These are phyloP conservation scores for Regulus satrapa DNA, from an alignment of 2,113 vertebrate species.

Conservation along the genomic window DNA sequence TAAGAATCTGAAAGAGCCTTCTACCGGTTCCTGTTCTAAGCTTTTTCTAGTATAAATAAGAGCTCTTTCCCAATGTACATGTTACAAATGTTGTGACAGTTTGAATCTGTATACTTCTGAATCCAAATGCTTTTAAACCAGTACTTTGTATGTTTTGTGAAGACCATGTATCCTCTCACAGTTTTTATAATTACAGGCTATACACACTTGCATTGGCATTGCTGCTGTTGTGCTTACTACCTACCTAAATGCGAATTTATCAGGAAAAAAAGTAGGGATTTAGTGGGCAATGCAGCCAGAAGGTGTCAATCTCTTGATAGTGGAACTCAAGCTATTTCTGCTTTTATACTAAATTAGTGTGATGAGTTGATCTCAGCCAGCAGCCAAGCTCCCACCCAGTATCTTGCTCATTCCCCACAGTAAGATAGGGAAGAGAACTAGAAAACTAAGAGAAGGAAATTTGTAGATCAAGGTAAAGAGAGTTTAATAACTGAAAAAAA, in stretches of 20 bases:
- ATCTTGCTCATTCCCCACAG: not conserved
- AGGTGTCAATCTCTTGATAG: not conserved
- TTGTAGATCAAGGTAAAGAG: not conserved
- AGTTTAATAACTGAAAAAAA: not conserved
- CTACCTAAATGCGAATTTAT: not conserved
- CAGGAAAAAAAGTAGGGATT: not conserved
- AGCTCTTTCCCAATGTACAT: not conserved
- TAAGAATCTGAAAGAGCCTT: not conserved
- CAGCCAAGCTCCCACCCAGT: not conserved
- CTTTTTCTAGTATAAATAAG: accelerated
- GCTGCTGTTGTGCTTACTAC: not conserved
- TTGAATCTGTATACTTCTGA: not conserved
- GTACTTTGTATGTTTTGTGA: not conserved
- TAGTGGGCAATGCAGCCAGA: not conserved
- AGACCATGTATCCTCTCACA: not conserved
- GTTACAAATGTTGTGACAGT: not conserved
- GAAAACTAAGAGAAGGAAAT: not conserved
- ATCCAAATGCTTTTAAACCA: not conserved
- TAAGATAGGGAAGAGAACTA: not conserved
- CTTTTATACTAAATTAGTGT: not conserved
- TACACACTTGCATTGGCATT: not conserved
- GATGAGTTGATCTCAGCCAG: not conserved
- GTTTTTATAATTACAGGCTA: not conserved
- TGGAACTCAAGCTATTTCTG: not conserved
- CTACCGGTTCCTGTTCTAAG: not conserved